A percentile compares a stretch with the other conserved stretches of the same genome.
phyloP scores from a whole-genome alignment of 2,888 invertebrate species.

The Rapana venosa region DNA sequence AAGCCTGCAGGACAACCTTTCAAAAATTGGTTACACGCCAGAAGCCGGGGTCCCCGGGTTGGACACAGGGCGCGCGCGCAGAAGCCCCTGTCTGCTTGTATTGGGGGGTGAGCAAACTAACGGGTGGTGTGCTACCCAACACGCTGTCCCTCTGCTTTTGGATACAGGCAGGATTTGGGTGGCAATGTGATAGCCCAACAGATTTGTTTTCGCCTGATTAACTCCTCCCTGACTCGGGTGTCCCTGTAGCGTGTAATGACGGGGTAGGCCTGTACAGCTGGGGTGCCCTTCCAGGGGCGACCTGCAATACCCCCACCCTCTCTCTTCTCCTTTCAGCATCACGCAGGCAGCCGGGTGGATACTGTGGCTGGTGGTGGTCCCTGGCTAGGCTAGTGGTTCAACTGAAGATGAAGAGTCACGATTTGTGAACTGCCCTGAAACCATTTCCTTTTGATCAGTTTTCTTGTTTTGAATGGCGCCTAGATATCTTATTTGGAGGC shows the following conservation, averaged over 20 bases:
- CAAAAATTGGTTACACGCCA: conserved; percentile 35
- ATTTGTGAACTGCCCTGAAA: no score
- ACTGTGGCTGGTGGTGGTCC: no score
- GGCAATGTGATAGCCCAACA: conserved; percentile 40
- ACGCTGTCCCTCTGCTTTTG: neutral
- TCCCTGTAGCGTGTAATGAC: conserved; percentile 21
- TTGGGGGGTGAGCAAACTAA: conserved; percentile 21
- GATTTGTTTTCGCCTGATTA: conserved; percentile 39
- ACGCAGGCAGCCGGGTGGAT: no score
- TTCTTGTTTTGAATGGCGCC: no score
- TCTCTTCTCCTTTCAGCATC: no score
- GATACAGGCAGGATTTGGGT: conserved; percentile 21
- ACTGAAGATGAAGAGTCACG: no score
- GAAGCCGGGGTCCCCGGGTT: neutral
- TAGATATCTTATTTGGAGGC: no score
- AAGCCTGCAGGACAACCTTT: conserved; percentile 31
- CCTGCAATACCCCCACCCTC: no score
- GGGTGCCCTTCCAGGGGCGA: no score
- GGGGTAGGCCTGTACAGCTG: neutral
- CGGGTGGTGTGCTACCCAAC: no score
- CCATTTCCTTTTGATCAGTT: no score
- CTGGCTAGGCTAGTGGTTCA: no score
- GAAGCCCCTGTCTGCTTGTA: neutral
- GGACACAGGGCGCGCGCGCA: neutral
- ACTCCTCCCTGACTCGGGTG: conserved; percentile 1